These are phyloP conservation scores for Polyergus mexicanus DNA, from an alignment of 1,140 invertebrate genomes.

Conservation along the genomic window DNA sequence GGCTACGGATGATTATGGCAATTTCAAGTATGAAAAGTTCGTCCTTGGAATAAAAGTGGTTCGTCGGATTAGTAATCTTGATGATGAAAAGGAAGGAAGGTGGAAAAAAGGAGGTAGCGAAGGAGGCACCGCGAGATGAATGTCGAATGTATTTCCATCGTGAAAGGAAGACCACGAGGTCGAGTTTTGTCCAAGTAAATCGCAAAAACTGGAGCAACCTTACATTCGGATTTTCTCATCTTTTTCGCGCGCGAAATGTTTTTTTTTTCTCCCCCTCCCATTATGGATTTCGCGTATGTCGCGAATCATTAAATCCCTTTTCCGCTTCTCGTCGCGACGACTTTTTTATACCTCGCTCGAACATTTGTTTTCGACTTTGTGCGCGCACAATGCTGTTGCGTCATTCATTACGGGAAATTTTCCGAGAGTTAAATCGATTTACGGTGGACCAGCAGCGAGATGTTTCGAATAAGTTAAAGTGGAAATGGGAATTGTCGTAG, in stretches of 20 bases:
- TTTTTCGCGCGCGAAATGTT: slow-evolving; percentile 12
- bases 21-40: not conserved
- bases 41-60: not conserved
- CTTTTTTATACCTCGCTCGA: slow-evolving; percentile 8
- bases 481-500: slow-evolving; percentile 57
- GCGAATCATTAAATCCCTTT: slow-evolving; percentile 51
- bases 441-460: not conserved
- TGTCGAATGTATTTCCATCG: slow-evolving; percentile 44
- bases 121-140: slow-evolving; percentile 51
- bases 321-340: not conserved
- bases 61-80: slow-evolving; percentile 49
- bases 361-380: slow-evolving; percentile 35
- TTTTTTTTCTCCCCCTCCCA: not conserved
- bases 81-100: not conserved
- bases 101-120: not conserved
- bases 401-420: slow-evolving; percentile 35
- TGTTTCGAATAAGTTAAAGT: slow-evolving; percentile 56
- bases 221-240: slow-evolving; percentile 1
- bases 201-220: slow-evolving; percentile 65
- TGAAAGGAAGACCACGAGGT: slow-evolving; percentile 59
- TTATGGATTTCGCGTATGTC: slow-evolving; percentile 13
- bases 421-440: slow-evolving; percentile 35
- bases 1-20: not conserved
- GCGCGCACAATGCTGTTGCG: slow-evolving; percentile 6
- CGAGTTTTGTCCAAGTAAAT: slow-evolving; percentile 44